Evolutionary conservation across 2,888 invertebrate genomes (phyloP).

Genomic region (Onchidella celtica): DNA sequence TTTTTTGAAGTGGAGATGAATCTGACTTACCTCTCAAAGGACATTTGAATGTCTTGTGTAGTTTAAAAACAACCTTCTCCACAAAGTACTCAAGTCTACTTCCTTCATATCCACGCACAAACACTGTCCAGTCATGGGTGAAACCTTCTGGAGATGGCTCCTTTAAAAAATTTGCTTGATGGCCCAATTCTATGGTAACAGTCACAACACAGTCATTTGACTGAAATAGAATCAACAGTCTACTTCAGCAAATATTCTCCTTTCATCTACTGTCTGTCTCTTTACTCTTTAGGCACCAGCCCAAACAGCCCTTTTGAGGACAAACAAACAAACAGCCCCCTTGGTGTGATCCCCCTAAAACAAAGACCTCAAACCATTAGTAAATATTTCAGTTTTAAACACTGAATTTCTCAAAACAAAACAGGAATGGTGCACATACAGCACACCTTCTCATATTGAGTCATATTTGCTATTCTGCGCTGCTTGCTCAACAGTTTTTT

Average conservation of each 20-base stretch:
- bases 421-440: too few relatives aligned
- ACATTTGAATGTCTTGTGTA: conserved; percentile 95
- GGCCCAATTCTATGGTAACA: conserved; percentile 95
- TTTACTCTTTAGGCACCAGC: not conserved
- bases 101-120: conserved; percentile 92
- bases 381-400: too few relatives aligned
- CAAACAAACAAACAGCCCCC: not conserved
- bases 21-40: conserved; percentile 94
- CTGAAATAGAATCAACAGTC: conserved; percentile 12
- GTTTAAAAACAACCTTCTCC: conserved; percentile 92
- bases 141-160: conserved; percentile 93
- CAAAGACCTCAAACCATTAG: too few relatives aligned
- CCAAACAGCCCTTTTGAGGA: not conserved
- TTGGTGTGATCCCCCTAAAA: too few relatives aligned
- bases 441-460: too few relatives aligned
- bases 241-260: too few relatives aligned
- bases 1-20: too few relatives aligned
- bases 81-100: conserved; percentile 94
- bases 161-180: conserved; percentile 90
- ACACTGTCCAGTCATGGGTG: conserved; percentile 98
- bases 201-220: conserved; percentile 48
- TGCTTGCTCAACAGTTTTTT: too few relatives aligned
- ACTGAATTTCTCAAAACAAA: too few relatives aligned
- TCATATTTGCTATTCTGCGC: too few relatives aligned
- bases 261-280: not conserved